A percentile compares a stretch with the other conserved stretches of the same genome.
Evolutionary conservation across 2,888 invertebrate species (phyloP).

Genomic region (Tillus elongatus): DNA sequence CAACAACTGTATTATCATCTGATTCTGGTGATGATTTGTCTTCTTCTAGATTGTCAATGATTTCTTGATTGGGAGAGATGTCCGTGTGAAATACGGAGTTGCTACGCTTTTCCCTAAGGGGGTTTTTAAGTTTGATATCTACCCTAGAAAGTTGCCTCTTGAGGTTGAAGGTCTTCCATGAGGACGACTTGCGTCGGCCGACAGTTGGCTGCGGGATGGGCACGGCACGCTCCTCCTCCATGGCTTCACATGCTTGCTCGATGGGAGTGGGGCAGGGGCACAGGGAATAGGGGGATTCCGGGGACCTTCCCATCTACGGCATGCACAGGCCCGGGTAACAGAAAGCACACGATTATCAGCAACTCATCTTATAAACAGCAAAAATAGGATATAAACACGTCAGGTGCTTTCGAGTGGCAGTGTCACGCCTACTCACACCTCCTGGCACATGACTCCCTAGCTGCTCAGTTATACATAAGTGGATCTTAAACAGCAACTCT

Average conservation of each 20-base stretch:
- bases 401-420: constrained; percentile 22
- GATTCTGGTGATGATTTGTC: constrained; percentile 36
- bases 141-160: constrained; percentile 76
- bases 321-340: constrained; percentile 35
- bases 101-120: constrained; percentile 42
- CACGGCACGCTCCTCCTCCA: constrained; percentile 36
- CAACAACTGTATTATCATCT: constrained; percentile 35
- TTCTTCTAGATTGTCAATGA: constrained; percentile 29
- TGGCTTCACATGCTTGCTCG: constrained; percentile 43
- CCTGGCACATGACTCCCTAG: too few relatives aligned
- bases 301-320: constrained; percentile 40
- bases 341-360: constrained; percentile 31
- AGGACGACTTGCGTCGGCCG: constrained; percentile 54
- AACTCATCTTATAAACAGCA: constrained; percentile 33
- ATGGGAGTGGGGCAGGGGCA: constrained; percentile 43
- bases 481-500: constrained; percentile 18
- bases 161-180: constrained; percentile 71
- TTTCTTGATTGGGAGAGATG: constrained; percentile 26
- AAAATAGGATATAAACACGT: constrained; percentile 27
- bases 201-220: constrained; percentile 38
- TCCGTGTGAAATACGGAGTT: constrained; percentile 39
- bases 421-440: constrained; percentile 18
- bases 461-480: too few relatives aligned
- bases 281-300: constrained; percentile 38
- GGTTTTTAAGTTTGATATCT: constrained; percentile 61